Percentiles rank a stretch among this genome's conserved stretches.
These are phyloP conservation scores for Hirundichthys speculiger DNA, from an alignment of 2,113 vertebrate species.

Conservation along the genomic window DNA sequence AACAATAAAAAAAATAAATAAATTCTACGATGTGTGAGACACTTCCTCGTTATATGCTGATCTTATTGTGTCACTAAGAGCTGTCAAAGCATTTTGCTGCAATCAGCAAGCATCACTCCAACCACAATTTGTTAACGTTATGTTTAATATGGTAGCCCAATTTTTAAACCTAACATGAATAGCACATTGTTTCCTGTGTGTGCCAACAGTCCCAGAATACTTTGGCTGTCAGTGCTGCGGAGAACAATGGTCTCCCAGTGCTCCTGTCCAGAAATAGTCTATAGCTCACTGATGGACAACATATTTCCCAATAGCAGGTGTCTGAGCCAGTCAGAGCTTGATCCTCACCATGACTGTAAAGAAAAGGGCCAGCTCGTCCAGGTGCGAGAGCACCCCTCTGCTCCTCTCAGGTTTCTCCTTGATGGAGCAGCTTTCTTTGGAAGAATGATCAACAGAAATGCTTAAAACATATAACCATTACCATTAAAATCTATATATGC, in stretches of 20 bases:
- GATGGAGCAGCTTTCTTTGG: slow-evolving; percentile 57
- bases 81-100: background rate
- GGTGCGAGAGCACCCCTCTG: slow-evolving; percentile 72
- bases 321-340: slow-evolving; percentile 80
- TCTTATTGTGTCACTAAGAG: background rate
- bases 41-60: too few species aligned
- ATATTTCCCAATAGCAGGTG: slow-evolving; percentile 84
- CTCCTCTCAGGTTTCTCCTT: slow-evolving; percentile 76
- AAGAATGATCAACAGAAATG: slow-evolving; percentile 68
- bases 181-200: slow-evolving; percentile 77
- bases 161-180: slow-evolving; percentile 76
- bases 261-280: slow-evolving; percentile 76
- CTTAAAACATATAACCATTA: slow-evolving; percentile 18
- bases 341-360: slow-evolving; percentile 78
- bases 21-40: too few species aligned
- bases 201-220: slow-evolving; percentile 80
- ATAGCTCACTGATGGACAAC: slow-evolving; percentile 82
- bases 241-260: slow-evolving; percentile 83
- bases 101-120: slow-evolving; percentile 25
- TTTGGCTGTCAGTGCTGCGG: slow-evolving; percentile 74
- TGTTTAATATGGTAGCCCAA: slow-evolving; percentile 46
- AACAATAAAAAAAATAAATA: too few species aligned
- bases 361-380: slow-evolving; percentile 79
- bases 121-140: slow-evolving; percentile 29
- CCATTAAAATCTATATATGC: too few species aligned